A percentile compares a stretch with the other conserved stretches of the same genome.
phyloP scores from a whole-genome alignment of 1,140 invertebrate genomes.

The Bombus affinis region DNA sequence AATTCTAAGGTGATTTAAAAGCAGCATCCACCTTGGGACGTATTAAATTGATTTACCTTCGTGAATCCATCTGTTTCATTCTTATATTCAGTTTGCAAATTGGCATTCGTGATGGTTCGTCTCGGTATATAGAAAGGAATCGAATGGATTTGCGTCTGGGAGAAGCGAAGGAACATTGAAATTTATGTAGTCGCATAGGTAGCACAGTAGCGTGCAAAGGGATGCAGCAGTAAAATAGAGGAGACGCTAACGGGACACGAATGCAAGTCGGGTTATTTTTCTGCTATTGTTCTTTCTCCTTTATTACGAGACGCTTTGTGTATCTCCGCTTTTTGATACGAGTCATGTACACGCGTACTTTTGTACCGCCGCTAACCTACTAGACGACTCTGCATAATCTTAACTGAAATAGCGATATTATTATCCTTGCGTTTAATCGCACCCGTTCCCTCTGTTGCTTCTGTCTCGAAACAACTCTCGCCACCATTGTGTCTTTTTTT shows the following conservation, averaged over 20 bases:
- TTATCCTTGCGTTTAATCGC: conserved; percentile 24
- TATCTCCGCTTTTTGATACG: conserved; percentile 37
- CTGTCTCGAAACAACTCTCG: background rate
- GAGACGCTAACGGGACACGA: conserved; percentile 16
- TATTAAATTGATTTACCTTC: background rate
- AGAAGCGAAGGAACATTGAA: background rate
- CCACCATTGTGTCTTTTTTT: background rate
- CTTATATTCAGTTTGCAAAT: background rate
- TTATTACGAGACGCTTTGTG: conserved; percentile 46
- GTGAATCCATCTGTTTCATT: background rate
- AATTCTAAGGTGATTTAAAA: conserved; percentile 32
- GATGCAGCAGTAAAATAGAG: background rate
- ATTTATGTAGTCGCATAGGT: background rate
- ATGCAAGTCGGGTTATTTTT: conserved; percentile 44
- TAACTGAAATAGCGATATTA: conserved; percentile 18
- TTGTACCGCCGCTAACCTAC: background rate
- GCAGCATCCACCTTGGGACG: background rate
- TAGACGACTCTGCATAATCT: conserved; percentile 26
- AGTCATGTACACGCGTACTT: conserved; percentile 18
- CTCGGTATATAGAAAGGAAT: background rate
- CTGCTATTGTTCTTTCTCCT: conserved; percentile 36
- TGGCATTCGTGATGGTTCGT: background rate
- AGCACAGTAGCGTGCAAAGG: background rate
- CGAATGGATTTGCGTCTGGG: background rate
- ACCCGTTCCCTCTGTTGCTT: no score